Percentiles rank a stretch among this genome's conserved stretches.
Evolutionary conservation across 1,140 invertebrate species (phyloP).

Genomic region (Philotrypesis tridentata): DNA sequence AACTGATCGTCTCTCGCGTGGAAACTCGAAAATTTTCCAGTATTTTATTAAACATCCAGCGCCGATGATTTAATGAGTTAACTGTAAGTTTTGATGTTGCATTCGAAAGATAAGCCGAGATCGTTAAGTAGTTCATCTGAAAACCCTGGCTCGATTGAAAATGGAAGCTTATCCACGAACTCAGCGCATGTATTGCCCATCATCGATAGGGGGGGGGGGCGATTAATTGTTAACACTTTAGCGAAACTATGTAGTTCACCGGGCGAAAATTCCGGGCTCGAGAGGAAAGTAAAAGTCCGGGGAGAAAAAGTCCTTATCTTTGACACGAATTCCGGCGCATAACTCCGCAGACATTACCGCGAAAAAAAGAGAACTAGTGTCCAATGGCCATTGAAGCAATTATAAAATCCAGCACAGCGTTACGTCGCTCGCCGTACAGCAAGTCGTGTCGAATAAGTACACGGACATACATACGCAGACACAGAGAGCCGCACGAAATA

Average conservation of each 20-base stretch:
- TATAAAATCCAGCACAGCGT: conserved; percentile 34
- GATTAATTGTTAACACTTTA: no score
- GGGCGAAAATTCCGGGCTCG: not conserved
- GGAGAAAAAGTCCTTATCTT: not conserved
- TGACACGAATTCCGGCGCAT: conserved; percentile 4
- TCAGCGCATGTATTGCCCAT: no score
- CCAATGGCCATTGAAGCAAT: conserved; percentile 3
- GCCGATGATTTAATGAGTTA: not conserved
- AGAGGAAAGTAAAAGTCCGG: conserved; percentile 16
- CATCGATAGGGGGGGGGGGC: no score
- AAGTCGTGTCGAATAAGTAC: not conserved
- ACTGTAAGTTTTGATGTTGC: no score
- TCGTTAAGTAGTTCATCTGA: not conserved
- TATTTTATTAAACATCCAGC: no score
- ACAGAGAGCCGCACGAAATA: not conserved
- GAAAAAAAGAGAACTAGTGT: not conserved
- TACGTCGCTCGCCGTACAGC: conserved; percentile 10
- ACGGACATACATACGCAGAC: not conserved
- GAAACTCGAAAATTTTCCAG: no score
- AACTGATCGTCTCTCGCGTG: no score
- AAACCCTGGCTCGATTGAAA: not conserved
- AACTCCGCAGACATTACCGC: no score
- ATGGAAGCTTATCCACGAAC: no score
- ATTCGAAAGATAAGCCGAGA: no score
- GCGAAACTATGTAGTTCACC: no score